These are phyloP conservation scores for Opisthograptis luteolata DNA, from an alignment of 2,888 invertebrate species.

Conservation along the genomic window DNA sequence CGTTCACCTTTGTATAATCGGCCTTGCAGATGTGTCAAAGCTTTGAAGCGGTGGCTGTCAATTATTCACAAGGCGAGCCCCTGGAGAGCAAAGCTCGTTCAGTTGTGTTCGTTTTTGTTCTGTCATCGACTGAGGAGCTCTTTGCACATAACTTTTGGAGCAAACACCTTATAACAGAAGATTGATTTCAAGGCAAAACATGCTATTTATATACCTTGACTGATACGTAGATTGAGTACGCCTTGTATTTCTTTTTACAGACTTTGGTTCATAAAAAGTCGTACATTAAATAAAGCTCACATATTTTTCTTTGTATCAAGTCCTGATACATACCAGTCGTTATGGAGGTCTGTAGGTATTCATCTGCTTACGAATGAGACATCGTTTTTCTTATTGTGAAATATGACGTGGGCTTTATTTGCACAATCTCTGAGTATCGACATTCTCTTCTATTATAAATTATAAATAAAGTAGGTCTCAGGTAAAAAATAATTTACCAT, in stretches of 20 bases:
- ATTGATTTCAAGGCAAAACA: no score
- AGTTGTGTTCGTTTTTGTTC: conserved; percentile 25
- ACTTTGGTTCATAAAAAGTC: no score
- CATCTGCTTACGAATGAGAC: conserved; percentile 8
- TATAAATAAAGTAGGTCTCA: no score
- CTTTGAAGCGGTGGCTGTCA: conserved; percentile 46
- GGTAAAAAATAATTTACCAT: no score
- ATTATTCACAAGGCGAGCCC: conserved; percentile 45
- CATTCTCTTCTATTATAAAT: conserved; percentile 8
- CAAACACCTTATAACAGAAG: no score
- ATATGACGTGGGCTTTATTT: conserved; percentile 23
- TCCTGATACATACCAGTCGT: conserved; percentile 10
- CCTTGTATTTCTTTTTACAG: no score
- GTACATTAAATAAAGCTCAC: neutral
- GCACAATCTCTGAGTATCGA: conserved; percentile 21
- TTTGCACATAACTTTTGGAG: conserved; percentile 12
- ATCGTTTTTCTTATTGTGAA: conserved; percentile 23
- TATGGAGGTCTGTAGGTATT: conserved; percentile 20
- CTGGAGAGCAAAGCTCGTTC: conserved; percentile 30
- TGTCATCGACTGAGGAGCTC: conserved; percentile 2
- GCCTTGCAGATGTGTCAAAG: conserved; percentile 41
- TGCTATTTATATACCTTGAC: no score
- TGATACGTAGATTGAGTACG: no score
- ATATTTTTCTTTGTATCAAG: conserved; percentile 8
- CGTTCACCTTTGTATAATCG: no score